Percentiles rank a stretch among this genome's conserved stretches.
Conservation (phyloP, 2,888 invertebrate genomes). For the Oxystoma pomonae region DNA sequence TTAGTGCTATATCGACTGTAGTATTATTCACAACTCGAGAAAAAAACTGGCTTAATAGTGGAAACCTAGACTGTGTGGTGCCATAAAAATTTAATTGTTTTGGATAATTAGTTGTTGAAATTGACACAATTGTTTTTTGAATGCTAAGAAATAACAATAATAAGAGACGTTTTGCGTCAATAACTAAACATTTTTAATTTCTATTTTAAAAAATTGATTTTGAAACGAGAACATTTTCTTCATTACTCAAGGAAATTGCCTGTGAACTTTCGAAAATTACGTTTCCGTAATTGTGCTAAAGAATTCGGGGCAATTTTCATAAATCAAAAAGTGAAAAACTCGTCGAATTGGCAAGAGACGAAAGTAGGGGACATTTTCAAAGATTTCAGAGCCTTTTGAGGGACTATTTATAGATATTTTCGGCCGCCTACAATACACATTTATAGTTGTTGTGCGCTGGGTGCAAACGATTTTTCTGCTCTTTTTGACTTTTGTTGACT, state of each 20-base stretch:
- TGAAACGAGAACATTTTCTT: background rate
- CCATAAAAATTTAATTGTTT: background rate
- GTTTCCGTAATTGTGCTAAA: background rate
- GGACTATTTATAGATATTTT: background rate
- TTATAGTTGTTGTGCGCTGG: background rate
- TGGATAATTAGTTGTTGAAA: too few species aligned
- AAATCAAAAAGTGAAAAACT: background rate
- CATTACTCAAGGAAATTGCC: background rate
- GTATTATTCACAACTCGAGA: background rate
- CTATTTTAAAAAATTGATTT: too few species aligned
- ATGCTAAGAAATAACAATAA: too few species aligned
- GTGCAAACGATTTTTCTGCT: background rate
- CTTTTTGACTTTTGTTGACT: background rate
- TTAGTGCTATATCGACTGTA: background rate
- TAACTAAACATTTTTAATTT: too few species aligned
- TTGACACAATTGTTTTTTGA: too few species aligned
- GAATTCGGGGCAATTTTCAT: too few species aligned
- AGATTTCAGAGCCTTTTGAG: background rate
- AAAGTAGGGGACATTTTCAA: background rate
- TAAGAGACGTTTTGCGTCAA: too few species aligned
- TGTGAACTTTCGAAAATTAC: background rate
- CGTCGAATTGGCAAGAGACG: background rate
- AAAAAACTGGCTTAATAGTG: background rate
- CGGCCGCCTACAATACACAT: background rate
- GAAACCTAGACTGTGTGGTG: background rate